Base-by-base conservation (phyloP, 2,797 vertebrate species). In the Todus mexicanus region DNA sequence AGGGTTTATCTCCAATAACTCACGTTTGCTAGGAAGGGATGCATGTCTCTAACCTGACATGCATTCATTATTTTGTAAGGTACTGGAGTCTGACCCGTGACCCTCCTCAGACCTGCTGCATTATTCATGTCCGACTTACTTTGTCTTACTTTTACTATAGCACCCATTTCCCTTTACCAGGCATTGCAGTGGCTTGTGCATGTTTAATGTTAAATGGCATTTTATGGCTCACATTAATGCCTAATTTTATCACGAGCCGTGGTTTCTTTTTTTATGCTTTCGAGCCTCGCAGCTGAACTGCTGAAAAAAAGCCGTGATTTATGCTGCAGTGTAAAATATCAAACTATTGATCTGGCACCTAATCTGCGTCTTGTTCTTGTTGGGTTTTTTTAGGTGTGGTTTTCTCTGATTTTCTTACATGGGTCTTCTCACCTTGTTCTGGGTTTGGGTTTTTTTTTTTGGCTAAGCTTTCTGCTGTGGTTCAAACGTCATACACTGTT, bases 71-170 rank as follows among this genome's bases (percentile, higher is more conserved):
- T 97, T 97, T 96, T 97, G 83, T 90, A 96, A 96, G 96, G 95
- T 97, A 97, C 93, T 89, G 93, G 82, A 64, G 92, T 63, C 92
- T 96, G 97, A 98, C 97, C 97, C 63, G 29, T 98, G 97, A 98
- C 97, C 97, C 89, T 94, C 45, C 96, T 89, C 94, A 93, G 97
- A 96, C 97, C 97, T 89, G 84, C 93, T 95, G 97, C 97, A 98
- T 98, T 98, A 98, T 98, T 98, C 98, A 98, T 92, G 45, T 92
- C 95, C 63, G 84, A 95, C 97, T 97, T 85, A 97, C 96, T 93
- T 98, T 97, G 97, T 97, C 88, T n/a, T 94, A 90, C 96, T 98
- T 97, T 98, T 83, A 79, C 89, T 88, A 75, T 97, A 98, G 97
- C 92, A 66, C 93, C 93, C 85, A 93, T 96, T 97, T 97, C 93